These are phyloP conservation scores for Pteronura brasiliensis DNA, from an alignment of 2,113 vertebrate genomes.

Conservation along the genomic window DNA sequence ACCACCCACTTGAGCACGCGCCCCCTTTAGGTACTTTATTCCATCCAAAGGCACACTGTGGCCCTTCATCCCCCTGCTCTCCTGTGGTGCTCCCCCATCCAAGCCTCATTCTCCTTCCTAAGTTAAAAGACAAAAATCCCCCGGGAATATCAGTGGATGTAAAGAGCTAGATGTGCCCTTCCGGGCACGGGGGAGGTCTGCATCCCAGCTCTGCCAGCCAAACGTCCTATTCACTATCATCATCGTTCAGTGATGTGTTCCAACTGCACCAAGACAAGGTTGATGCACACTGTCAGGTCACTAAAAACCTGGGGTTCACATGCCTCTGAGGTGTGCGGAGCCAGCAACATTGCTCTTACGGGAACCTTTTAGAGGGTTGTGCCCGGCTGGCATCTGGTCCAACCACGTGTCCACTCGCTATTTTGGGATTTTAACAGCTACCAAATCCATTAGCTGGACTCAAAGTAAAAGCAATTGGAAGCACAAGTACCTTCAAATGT, in stretches of 20 bases:
- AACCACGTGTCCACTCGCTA: background rate
- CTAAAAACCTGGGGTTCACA: background rate
- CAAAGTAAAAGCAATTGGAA: constrained; percentile 29
- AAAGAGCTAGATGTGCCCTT: background rate
- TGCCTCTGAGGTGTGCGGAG: background rate
- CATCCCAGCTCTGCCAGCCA: background rate
- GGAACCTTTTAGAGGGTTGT: background rate
- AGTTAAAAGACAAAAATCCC: background rate
- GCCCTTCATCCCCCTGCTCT: rapidly evolving
- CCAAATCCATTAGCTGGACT: constrained; percentile 46
- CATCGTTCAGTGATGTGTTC: rapidly evolving
- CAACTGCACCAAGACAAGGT: rapidly evolving
- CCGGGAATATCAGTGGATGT: background rate
- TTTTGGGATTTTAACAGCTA: constrained; percentile 37
- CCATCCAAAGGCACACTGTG: rapidly evolving
- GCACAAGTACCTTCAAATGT: constrained; percentile 45
- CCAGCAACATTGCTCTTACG: rapidly evolving
- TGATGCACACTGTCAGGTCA: background rate
- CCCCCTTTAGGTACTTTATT: too few relatives aligned
- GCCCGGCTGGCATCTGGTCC: background rate
- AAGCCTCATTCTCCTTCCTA: background rate
- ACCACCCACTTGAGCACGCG: too few relatives aligned
- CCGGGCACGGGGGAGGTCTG: too few relatives aligned
- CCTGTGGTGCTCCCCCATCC: background rate
- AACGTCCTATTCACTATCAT: rapidly evolving